These are phyloP conservation scores for Anoplopoma fimbria DNA, from an alignment of 2,113 vertebrate species.

Conservation along the genomic window DNA sequence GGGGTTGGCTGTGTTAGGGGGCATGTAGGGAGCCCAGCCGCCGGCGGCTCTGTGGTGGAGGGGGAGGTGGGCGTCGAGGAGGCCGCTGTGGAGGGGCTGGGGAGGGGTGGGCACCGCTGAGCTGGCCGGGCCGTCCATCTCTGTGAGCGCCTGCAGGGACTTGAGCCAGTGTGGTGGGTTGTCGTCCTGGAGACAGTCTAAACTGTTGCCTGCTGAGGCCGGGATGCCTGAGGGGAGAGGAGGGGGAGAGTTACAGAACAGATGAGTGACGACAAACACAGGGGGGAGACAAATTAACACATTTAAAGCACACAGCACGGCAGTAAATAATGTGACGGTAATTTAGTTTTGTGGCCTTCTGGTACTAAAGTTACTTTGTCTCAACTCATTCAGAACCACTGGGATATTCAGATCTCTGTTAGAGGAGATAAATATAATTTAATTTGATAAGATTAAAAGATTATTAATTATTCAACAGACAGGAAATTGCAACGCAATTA, in stretches of 20 bases:
- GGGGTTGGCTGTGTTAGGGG: slow-evolving; percentile 89
- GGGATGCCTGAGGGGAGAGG: slow-evolving; percentile 89
- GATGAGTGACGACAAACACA: slow-evolving; percentile 23
- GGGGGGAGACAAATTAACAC: neutral
- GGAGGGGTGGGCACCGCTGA: slow-evolving; percentile 86
- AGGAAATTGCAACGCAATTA: no score
- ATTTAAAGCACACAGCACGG: neutral
- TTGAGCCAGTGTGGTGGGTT: slow-evolving; percentile 99
- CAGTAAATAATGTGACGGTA: neutral
- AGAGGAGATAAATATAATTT: neutral
- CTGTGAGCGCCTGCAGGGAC: slow-evolving; percentile 98
- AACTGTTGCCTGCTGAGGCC: slow-evolving; percentile 93
- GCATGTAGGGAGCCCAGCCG: slow-evolving; percentile 94
- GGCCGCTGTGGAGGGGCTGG: slow-evolving; percentile 89
- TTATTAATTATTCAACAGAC: neutral
- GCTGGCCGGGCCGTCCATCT: slow-evolving; percentile 93
- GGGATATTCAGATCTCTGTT: no score
- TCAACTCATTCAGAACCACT: neutral
- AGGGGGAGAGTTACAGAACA: neutral
- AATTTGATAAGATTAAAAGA: neutral
- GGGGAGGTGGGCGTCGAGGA: slow-evolving; percentile 83
- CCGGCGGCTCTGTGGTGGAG: slow-evolving; percentile 97
- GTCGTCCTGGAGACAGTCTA: slow-evolving; percentile 99
- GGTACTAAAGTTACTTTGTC: neutral
- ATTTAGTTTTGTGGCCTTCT: no score